Conservation (phyloP, 2,113 vertebrate genomes). For the Protomyctophum bolini region DNA sequence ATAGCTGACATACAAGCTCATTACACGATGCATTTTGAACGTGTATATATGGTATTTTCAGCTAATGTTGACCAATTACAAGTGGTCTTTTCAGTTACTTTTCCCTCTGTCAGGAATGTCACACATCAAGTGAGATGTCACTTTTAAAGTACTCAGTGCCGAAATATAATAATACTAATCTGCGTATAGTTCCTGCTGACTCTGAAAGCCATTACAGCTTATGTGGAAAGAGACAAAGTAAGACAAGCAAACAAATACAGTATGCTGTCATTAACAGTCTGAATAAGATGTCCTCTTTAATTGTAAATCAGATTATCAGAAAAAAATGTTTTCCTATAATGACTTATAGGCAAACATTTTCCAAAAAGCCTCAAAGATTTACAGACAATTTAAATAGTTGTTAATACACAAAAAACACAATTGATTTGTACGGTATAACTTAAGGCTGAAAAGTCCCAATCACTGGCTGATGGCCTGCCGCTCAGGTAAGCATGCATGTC, state of each 20-base stretch:
- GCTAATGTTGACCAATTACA: background rate
- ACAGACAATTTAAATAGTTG: background rate
- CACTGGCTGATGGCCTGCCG: no score
- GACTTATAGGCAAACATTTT: no score
- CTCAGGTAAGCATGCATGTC: no score
- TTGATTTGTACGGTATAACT: no score
- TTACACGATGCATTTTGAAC: no score
- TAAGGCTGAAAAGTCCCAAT: no score
- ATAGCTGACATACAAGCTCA: no score
- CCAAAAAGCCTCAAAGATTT: no score
- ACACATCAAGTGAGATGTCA: background rate
- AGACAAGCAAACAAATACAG: slow-evolving; percentile 6
- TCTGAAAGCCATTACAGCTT: background rate
- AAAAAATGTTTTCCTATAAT: no score
- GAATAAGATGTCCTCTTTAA: slow-evolving; percentile 12
- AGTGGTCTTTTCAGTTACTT: slow-evolving; percentile 46
- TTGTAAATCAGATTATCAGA: no score
- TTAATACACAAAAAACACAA: slow-evolving; percentile 37
- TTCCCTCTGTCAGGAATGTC: slow-evolving; percentile 7
- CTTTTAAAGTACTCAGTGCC: background rate
- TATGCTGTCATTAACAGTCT: slow-evolving; percentile 20
- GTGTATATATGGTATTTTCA: no score
- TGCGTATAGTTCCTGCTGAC: background rate
- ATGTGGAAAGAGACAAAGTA: background rate
- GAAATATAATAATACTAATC: background rate